Conservation (phyloP, 2,888 invertebrate genomes). For the Andrena bucephala region DNA sequence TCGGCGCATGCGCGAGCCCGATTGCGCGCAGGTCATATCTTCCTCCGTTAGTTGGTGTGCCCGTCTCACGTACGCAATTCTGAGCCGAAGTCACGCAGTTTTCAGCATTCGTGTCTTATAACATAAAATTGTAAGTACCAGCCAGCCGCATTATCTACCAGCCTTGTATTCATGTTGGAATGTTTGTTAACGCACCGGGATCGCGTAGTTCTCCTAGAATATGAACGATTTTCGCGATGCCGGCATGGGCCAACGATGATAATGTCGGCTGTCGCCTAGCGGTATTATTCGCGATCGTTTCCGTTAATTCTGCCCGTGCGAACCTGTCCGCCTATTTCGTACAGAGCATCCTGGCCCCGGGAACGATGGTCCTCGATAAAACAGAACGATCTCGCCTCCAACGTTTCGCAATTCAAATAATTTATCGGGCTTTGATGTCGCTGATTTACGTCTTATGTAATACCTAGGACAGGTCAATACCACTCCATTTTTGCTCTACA, state of each 20-base stretch:
- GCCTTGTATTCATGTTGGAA: neutral
- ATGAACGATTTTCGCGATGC: conserved; percentile 53
- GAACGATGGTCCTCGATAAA: neutral
- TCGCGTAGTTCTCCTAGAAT: neutral
- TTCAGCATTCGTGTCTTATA: conserved; percentile 68
- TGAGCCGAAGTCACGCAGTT: conserved; percentile 70
- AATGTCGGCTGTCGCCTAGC: conserved; percentile 76
- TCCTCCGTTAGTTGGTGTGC: conserved; percentile 59
- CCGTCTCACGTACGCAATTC: conserved; percentile 72
- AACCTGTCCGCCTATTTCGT: neutral
- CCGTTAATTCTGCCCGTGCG: neutral
- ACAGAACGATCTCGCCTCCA: neutral
- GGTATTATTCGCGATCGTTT: conserved; percentile 2
- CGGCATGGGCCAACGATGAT: conserved; percentile 71
- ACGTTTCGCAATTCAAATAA: conserved; percentile 35
- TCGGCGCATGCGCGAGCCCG: conserved; percentile 67
- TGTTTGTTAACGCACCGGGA: neutral
- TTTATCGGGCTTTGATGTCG: conserved; percentile 32
- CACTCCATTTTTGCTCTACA: conserved; percentile 63
- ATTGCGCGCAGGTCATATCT: conserved; percentile 55
- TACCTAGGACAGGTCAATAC: conserved; percentile 81
- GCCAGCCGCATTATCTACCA: conserved; percentile 16
- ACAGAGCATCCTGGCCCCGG: neutral
- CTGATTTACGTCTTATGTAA: conserved; percentile 81
- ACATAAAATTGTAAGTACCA: conserved; percentile 77